phyloP scores from a whole-genome alignment of 2,797 vertebrate genomes.

The Acanthurus lineatus region DNA sequence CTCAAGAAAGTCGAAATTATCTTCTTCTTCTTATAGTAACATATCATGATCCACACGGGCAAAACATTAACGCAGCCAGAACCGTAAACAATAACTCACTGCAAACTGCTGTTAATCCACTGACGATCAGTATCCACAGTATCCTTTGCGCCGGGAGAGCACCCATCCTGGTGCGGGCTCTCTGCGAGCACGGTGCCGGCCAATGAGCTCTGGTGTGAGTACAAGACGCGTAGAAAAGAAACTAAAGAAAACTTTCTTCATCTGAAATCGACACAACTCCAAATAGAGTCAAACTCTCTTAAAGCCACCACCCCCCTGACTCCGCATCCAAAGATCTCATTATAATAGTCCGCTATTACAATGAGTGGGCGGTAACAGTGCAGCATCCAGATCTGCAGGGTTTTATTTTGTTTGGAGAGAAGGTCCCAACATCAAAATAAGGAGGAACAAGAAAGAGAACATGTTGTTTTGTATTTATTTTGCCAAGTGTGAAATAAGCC shows the following conservation, averaged over 20 bases:
- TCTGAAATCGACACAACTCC: slow-evolving; percentile 56
- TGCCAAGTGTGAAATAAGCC: too few relatives aligned
- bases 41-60: neutral
- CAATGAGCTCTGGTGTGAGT: slow-evolving; percentile 38
- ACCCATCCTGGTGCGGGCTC: slow-evolving; percentile 73
- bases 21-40: neutral
- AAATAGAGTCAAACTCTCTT: slow-evolving; percentile 70
- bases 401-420: slow-evolving; percentile 5
- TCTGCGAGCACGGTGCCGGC: slow-evolving; percentile 56
- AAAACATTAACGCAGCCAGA: neutral
- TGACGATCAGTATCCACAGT: slow-evolving; percentile 52
- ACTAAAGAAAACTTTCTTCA: slow-evolving; percentile 21
- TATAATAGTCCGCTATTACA: slow-evolving; percentile 29
- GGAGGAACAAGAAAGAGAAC: neutral
- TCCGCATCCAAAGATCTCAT: slow-evolving; percentile 39
- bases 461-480: too few relatives aligned
- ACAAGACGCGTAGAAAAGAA: neutral
- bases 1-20: neutral
- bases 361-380: slow-evolving; percentile 54
- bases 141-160: slow-evolving; percentile 49
- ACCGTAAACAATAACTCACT: slow-evolving; percentile 50
- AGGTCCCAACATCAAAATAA: slow-evolving; percentile 15
- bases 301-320: slow-evolving; percentile 39
- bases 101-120: slow-evolving; percentile 44
- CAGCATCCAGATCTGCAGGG: slow-evolving; percentile 41